Percentiles rank a stretch among this genome's conserved stretches.
phyloP scores from a whole-genome alignment of 1,140 invertebrate genomes.

The Branchinecta lindahli region DNA sequence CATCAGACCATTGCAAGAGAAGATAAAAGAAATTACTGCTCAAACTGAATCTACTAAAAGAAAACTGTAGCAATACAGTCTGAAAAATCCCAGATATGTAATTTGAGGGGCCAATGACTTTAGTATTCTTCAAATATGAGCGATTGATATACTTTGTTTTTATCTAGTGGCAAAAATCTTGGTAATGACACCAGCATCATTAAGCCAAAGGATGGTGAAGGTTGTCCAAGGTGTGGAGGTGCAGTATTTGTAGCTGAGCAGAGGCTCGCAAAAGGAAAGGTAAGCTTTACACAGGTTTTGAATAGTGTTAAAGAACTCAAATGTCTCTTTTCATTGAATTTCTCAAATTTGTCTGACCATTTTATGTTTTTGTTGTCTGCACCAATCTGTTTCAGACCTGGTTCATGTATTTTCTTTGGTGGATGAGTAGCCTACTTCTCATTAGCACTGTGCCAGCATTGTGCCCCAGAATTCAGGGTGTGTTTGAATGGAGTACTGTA shows the following conservation, averaged over 20 bases:
- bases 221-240: slow-evolving; percentile 77
- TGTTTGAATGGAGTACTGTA: too few relatives aligned
- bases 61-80: too few relatives aligned
- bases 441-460: too few relatives aligned
- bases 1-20: too few relatives aligned
- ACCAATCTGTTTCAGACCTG: background rate
- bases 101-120: too few relatives aligned
- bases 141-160: background rate
- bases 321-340: background rate
- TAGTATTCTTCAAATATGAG: too few relatives aligned
- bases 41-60: too few relatives aligned
- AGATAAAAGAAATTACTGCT: too few relatives aligned
- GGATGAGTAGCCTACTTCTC: slow-evolving; percentile 1
- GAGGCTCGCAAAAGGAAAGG: slow-evolving; percentile 75
- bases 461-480: too few relatives aligned
- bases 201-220: slow-evolving; percentile 46
- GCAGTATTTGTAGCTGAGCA: slow-evolving; percentile 85
- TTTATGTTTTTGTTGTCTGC: slow-evolving; percentile 10
- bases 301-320: background rate
- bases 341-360: too few relatives aligned
- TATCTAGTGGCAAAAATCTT: background rate
- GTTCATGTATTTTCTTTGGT: slow-evolving; percentile 12
- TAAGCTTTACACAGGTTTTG: slow-evolving; percentile 36
- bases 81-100: too few relatives aligned
- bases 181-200: slow-evolving; percentile 15